Evolutionary conservation across 2,888 invertebrate genomes (phyloP).

Genomic region (Perizoma affinitatum): DNA sequence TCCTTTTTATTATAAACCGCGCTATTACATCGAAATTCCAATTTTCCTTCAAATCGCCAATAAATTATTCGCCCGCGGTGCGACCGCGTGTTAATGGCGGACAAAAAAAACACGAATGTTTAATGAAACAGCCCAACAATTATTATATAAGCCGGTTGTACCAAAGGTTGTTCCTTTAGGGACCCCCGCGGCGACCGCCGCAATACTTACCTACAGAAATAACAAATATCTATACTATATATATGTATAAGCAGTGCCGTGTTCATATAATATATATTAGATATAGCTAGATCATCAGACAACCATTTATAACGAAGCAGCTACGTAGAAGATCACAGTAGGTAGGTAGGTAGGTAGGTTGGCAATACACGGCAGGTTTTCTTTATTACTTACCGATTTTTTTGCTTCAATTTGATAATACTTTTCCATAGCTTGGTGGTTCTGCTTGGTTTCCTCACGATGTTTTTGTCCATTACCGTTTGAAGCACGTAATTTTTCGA

Average conservation of each 20-base stretch:
- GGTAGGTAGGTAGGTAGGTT: too few species aligned
- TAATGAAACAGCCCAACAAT: slow-evolving; percentile 70
- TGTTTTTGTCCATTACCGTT: too few species aligned
- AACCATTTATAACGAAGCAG: too few species aligned
- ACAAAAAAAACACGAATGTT: slow-evolving; percentile 53
- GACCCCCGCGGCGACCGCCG: slow-evolving; percentile 44
- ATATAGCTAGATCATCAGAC: too few species aligned
- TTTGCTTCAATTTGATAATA: too few species aligned
- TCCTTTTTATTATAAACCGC: slow-evolving; percentile 44
- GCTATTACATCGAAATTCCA: slow-evolving; percentile 66
- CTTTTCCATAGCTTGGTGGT: too few species aligned
- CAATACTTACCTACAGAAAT: slow-evolving; percentile 10
- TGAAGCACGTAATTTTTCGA: too few species aligned
- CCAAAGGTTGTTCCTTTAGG: slow-evolving; percentile 35
- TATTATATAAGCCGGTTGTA: slow-evolving; percentile 60
- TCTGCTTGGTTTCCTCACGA: too few species aligned
- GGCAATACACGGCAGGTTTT: too few species aligned
- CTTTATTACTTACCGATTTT: too few species aligned
- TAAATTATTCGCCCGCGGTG: slow-evolving; percentile 69
- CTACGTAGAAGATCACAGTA: too few species aligned
- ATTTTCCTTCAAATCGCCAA: slow-evolving; percentile 73
- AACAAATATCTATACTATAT: background rate
- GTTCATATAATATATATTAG: too few species aligned
- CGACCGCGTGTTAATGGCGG: slow-evolving; percentile 61
- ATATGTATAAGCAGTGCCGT: background rate